Conservation (phyloP, 1,140 invertebrate genomes). For the Helicorthomorpha holstii region DNA sequence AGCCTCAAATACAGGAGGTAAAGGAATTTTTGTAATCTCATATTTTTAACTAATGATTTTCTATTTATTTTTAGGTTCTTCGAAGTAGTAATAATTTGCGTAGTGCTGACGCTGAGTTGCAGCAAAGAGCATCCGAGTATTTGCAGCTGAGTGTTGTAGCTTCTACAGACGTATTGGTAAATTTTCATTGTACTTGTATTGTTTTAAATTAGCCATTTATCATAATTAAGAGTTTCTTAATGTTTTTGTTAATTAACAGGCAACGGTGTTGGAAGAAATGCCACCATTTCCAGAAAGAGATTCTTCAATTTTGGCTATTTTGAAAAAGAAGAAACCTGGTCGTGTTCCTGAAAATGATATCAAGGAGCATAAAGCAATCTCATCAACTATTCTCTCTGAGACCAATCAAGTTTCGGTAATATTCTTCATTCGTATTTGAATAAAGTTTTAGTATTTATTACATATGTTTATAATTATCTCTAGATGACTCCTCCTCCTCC, state of each 20-base stretch:
- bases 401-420: no score
- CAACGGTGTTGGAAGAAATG: constrained; percentile 99
- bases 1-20: constrained; percentile 83
- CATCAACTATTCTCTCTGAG: not conserved
- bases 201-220: no score
- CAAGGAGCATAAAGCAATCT: constrained; percentile 5
- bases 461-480: no score
- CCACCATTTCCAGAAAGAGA: constrained; percentile 98
- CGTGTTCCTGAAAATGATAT: constrained; percentile 57
- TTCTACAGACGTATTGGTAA: constrained; percentile 62
- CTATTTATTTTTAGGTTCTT: constrained; percentile 40
- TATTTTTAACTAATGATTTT: constrained; percentile 1
- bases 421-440: not conserved
- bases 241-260: constrained; percentile 32
- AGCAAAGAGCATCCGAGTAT: constrained; percentile 97
- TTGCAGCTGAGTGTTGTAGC: constrained; percentile 90
- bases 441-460: not conserved
- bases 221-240: not conserved
- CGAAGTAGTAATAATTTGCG: constrained; percentile 88
- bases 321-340: constrained; percentile 96
- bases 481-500: not conserved
- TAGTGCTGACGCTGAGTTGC: constrained; percentile 94
- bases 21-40: constrained; percentile 11
- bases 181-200: constrained; percentile 1
- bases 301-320: constrained; percentile 88